These are phyloP conservation scores for Brachionus calyciflorus DNA, from an alignment of 1,140 invertebrate species.

Conservation along the genomic window DNA sequence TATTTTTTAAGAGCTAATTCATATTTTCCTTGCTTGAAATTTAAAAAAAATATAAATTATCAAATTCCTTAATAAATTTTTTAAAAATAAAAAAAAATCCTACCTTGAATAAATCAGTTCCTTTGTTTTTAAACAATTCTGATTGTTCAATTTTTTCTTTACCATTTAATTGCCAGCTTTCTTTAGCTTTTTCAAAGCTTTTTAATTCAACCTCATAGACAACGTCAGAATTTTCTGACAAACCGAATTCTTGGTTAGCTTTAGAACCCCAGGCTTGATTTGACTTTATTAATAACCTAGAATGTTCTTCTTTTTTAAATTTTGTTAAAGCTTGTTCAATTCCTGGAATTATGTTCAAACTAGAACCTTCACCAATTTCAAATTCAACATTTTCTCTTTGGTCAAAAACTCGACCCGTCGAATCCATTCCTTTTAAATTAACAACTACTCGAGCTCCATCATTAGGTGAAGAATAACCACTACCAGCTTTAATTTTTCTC, in stretches of 20 bases:
- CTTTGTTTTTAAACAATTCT: constrained; percentile 37
- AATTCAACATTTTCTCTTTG: constrained; percentile 72
- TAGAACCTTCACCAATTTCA: constrained; percentile 77
- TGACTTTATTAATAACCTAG: constrained; percentile 69
- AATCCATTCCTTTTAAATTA: constrained; percentile 71
- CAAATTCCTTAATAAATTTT: neutral
- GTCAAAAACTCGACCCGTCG: constrained; percentile 70
- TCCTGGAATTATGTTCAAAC: constrained; percentile 73
- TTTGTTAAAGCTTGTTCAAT: constrained; percentile 79
- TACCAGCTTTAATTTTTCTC: constrained; percentile 69
- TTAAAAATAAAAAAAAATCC: neutral
- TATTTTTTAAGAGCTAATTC: constrained; percentile 40
- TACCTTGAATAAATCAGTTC: constrained; percentile 37
- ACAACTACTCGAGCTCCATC: constrained; percentile 72
- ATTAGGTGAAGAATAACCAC: constrained; percentile 70
- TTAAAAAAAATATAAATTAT: neutral
- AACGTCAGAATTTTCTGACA: constrained; percentile 75
- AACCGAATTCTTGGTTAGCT: constrained; percentile 70
- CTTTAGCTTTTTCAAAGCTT: constrained; percentile 73
- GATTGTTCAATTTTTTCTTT: constrained; percentile 45
- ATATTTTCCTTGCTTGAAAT: constrained; percentile 34
- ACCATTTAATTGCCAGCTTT: constrained; percentile 41
- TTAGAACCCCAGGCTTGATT: constrained; percentile 76
- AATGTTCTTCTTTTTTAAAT: constrained; percentile 78
- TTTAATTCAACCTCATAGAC: constrained; percentile 74